phyloP scores from a whole-genome alignment of 2,888 invertebrate species.

The Caenorhabditis virilis region DNA sequence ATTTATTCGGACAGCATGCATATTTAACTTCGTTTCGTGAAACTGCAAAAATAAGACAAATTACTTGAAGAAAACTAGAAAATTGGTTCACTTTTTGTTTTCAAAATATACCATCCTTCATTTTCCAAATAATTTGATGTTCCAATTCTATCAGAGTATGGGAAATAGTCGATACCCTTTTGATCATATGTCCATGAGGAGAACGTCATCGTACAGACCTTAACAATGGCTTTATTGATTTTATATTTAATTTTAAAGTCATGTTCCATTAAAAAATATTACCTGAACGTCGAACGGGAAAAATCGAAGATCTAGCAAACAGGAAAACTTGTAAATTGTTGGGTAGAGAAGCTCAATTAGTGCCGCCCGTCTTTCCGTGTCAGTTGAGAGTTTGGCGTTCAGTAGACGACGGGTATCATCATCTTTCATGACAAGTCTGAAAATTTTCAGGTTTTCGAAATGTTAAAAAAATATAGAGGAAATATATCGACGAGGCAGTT shows the following conservation, averaged over 20 bases:
- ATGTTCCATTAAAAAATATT: slow-evolving; percentile 7
- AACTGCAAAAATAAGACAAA: slow-evolving; percentile 38
- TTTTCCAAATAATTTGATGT: slow-evolving; percentile 65
- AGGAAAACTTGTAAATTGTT: slow-evolving; percentile 67
- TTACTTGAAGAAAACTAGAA: not conserved
- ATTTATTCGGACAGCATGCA: slow-evolving; percentile 67
- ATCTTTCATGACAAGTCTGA: slow-evolving; percentile 65
- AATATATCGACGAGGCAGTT: not conserved
- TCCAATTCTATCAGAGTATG: slow-evolving; percentile 63
- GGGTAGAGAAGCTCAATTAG: slow-evolving; percentile 63
- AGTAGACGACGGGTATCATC: slow-evolving; percentile 64
- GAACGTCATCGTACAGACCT: slow-evolving; percentile 67
- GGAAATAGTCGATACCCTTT: slow-evolving; percentile 67
- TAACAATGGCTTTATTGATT: slow-evolving; percentile 8
- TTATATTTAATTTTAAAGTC: no score
- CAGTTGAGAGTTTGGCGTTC: slow-evolving; percentile 66
- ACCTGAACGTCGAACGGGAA: slow-evolving; percentile 67
- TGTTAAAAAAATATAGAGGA: not conserved
- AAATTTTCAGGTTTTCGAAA: slow-evolving; percentile 2
- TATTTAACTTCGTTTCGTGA: slow-evolving; percentile 65
- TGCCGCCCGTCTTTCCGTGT: slow-evolving; percentile 45
- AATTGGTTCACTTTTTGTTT: slow-evolving; percentile 50
- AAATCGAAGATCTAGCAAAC: slow-evolving; percentile 57
- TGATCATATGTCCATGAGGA: slow-evolving; percentile 67
- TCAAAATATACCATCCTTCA: slow-evolving; percentile 66